Percentiles rank a stretch among this genome's conserved stretches.
These are phyloP conservation scores for Catharus minimus DNA, from an alignment of 2,113 vertebrate species.

Conservation along the genomic window DNA sequence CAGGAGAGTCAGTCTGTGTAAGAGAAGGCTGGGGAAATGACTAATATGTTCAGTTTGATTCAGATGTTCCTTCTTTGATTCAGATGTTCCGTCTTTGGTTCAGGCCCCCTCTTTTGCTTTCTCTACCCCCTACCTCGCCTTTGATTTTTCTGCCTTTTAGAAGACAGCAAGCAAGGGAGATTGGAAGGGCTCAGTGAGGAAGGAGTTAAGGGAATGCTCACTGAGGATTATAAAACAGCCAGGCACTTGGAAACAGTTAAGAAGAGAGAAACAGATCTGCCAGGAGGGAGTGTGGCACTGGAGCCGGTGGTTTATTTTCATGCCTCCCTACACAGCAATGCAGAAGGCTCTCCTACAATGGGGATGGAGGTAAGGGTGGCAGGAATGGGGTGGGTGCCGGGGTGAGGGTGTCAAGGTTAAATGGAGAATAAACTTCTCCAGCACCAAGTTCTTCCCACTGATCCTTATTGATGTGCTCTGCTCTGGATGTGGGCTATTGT, in stretches of 20 bases:
- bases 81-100: conserved; percentile 44
- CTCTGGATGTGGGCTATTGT: background rate
- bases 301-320: conserved; percentile 59
- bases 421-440: background rate
- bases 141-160: conserved; percentile 24
- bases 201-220: conserved; percentile 58
- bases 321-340: conserved; percentile 36
- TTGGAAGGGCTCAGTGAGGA: conserved; percentile 45
- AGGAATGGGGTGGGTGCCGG: accelerated
- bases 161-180: background rate
- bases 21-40: conserved; percentile 30
- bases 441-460: background rate
- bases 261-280: conserved; percentile 65
- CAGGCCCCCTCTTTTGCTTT: background rate
- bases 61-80: conserved; percentile 50
- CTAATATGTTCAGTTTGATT: conserved; percentile 29
- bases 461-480: background rate
- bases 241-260: conserved; percentile 66
- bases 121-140: conserved; percentile 18
- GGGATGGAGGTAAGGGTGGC: background rate
- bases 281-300: conserved; percentile 62
- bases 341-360: conserved; percentile 42
- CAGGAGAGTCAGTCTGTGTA: background rate
- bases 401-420: background rate
- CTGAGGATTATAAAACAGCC: conserved; percentile 62